Percentiles rank a stretch among this genome's conserved stretches.
phyloP scores from a whole-genome alignment of 2,113 vertebrate genomes.

The Ranitomeya variabilis region DNA sequence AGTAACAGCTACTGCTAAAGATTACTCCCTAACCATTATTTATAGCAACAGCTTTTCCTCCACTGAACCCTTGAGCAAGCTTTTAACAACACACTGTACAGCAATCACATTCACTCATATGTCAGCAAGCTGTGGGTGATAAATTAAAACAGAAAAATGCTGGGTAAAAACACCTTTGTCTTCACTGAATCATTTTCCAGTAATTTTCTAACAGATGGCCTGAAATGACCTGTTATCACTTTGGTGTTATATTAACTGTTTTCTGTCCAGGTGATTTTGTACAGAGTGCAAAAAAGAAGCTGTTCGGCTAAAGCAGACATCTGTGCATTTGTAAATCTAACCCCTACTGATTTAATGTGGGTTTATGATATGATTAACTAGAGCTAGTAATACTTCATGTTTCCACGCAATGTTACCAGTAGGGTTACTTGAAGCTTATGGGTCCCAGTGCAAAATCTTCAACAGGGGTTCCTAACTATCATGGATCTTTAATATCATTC shows the following conservation, averaged over 20 bases:
- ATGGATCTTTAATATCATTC: too few relatives aligned
- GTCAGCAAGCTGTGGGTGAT: conserved; percentile 70
- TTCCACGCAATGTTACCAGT: background rate
- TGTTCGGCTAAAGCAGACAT: background rate
- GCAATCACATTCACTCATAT: conserved; percentile 69
- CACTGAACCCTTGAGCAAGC: conserved; percentile 63
- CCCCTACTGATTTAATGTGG: background rate
- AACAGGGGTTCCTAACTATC: too few relatives aligned
- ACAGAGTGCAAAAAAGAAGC: background rate
- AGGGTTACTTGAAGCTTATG: background rate
- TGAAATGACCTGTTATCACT: conserved; percentile 67
- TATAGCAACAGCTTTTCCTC: conserved; percentile 60
- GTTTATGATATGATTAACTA: background rate
- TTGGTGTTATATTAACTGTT: conserved; percentile 53
- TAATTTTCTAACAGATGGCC: conserved; percentile 67
- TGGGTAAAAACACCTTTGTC: conserved; percentile 57
- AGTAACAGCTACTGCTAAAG: conserved; percentile 52
- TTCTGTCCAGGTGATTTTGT: background rate
- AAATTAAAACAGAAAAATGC: conserved; percentile 71
- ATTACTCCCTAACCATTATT: conserved; percentile 61
- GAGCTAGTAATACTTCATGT: background rate
- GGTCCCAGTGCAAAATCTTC: too few relatives aligned
- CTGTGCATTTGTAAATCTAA: background rate
- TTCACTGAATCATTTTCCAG: conserved; percentile 63
- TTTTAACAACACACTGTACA: conserved; percentile 65